phyloP scores from a whole-genome alignment of 2,113 vertebrate species.

The Corythornis madagascariensis region DNA sequence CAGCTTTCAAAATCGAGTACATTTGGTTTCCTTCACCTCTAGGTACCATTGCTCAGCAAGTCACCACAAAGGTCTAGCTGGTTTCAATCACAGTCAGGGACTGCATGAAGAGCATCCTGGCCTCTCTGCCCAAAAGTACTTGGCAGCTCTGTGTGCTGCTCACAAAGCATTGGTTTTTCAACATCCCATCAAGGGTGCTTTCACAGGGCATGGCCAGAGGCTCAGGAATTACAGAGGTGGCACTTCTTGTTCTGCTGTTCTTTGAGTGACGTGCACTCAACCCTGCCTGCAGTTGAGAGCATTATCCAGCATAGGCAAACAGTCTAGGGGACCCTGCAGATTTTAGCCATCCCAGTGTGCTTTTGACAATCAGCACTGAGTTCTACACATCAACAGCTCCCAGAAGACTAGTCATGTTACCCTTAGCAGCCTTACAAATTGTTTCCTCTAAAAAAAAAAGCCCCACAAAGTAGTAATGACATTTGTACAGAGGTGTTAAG shows the following conservation, averaged over 20 bases:
- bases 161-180: not conserved
- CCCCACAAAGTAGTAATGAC: not conserved
- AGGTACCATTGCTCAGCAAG: not conserved
- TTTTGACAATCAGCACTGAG: too few species aligned
- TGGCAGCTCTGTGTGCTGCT: not conserved
- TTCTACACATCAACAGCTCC: not conserved
- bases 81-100: not conserved
- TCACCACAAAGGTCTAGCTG: not conserved
- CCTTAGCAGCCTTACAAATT: too few species aligned
- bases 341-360: not conserved
- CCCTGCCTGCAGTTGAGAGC: not conserved
- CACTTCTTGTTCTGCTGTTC: not conserved
- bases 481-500: not conserved
- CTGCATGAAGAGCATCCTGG: not conserved
- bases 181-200: too few species aligned
- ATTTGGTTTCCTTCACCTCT: not conserved
- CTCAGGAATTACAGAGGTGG: not conserved
- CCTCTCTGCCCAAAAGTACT: not conserved
- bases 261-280: not conserved
- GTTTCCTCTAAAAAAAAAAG: not conserved
- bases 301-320: not conserved
- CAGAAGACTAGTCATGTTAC: not conserved
- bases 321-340: not conserved
- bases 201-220: fast-evolving
- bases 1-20: not conserved